phyloP scores from a whole-genome alignment of 2,888 invertebrate species.

The Pristionchus japonicus region DNA sequence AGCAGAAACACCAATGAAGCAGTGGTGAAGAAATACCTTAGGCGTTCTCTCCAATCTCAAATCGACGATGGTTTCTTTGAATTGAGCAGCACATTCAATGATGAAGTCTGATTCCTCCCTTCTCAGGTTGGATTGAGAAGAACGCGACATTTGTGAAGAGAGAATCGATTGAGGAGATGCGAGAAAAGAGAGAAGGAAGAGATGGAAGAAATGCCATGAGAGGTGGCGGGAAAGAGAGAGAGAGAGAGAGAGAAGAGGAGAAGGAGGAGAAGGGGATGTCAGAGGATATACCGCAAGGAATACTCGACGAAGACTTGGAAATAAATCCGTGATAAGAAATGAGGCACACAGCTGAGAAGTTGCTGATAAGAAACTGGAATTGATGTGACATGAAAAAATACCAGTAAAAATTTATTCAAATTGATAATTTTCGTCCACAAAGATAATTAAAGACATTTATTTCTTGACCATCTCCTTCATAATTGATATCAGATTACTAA shows the following conservation, averaged over 20 bases:
- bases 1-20: not conserved
- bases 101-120: not conserved
- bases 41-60: not conserved
- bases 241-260: not conserved
- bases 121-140: not conserved
- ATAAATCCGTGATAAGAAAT: not conserved
- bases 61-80: not conserved
- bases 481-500: not conserved
- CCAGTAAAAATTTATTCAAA: not conserved
- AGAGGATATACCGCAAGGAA: not conserved
- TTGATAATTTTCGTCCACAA: no score
- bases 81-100: not conserved
- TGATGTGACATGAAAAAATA: not conserved
- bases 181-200: not conserved
- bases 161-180: not conserved
- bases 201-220: not conserved
- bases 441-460: not conserved
- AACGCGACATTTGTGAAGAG: not conserved
- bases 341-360: not conserved
- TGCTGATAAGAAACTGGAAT: not conserved
- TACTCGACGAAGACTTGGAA: not conserved
- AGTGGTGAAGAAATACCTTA: not conserved
- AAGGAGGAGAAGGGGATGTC: not conserved
- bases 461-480: conserved; percentile 10
- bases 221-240: not conserved